Base-by-base conservation (phyloP, 1,140 invertebrate species). In the Drosophila oshimai region DNA sequence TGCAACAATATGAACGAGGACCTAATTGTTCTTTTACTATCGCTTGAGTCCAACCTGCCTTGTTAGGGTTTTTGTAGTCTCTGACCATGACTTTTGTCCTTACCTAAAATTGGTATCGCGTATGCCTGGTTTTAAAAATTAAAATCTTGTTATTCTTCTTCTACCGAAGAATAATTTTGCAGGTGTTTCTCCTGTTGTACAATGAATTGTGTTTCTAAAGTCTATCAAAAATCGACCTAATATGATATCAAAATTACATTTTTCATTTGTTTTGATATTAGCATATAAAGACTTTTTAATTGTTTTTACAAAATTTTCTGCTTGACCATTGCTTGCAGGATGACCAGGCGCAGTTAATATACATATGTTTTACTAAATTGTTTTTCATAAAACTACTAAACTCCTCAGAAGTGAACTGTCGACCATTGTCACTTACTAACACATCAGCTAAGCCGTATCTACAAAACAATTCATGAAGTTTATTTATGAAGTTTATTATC, bases 11-110 rank as follows among this genome's bases (percentile, higher is more conserved):
- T 17, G 46, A 50, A 12, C 46, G 26, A 24, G 36, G 18, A 39
- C 36, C 22, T 22, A 22, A 22, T 22, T 22, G 22, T 22, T 22
- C 22, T 22, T 22, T 22, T 22, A 22, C 22, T 22, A 18, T 53
- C 9, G 36, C 17, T n/a, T 20, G 33, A 22, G 50, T 13, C 36
- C 36, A 53, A 24, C 36, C 37, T 12, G 50, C 36, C 13, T 55
- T 45, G 15, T 55, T 55, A n/a, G 34, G 36, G 28, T 55, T 42
- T 18, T 20, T 45, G 5, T 57, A 34, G 26, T 57, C 53, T 18
- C 53, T 24, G 15, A 57, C 29, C 39, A 44, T 22, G 5, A 57
- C 26, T 33, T 42, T 26, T 22, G 22, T 22, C 22, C 22, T 22
- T 2, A 3, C 22, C 5, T 22, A 65, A 65, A 5, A 29, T 45